Conservation (phyloP, 92 coral and sea anemone species). For the Siderastrea radians region DNA sequence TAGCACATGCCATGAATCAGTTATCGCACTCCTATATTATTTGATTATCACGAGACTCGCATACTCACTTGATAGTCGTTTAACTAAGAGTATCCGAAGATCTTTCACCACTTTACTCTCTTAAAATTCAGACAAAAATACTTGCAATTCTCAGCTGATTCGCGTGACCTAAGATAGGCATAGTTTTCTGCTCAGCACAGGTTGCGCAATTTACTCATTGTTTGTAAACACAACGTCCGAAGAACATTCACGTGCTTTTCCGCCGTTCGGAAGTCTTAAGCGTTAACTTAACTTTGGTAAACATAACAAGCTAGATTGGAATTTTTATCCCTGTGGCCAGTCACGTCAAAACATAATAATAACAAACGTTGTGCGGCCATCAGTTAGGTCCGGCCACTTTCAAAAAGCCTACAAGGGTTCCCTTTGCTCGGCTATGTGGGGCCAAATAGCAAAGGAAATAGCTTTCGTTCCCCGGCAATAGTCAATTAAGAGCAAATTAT, state of each 20-base stretch:
- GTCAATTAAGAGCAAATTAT: neutral
- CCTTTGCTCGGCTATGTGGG: neutral
- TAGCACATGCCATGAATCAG: neutral
- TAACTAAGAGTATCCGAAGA: neutral
- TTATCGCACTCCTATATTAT: neutral
- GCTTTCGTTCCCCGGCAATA: neutral
- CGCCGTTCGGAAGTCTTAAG: conserved; percentile 10
- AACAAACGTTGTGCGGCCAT: conserved; percentile 20
- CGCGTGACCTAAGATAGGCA: no score
- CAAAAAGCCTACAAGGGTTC: neutral
- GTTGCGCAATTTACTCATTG: neutral
- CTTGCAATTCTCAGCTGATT: no score
- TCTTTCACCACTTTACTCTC: neutral
- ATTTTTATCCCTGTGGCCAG: neutral
- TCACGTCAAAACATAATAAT: neutral
- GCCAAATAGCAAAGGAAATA: neutral
- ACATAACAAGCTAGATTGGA: conserved; percentile 2
- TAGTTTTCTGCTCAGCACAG: neutral
- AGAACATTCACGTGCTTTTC: no score
- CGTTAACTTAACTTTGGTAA: neutral
- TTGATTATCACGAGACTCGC: neutral
- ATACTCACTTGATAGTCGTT: neutral
- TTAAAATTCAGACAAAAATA: no score
- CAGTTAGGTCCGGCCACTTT: no score
- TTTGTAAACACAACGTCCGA: neutral